Conservation (phyloP, 2,888 invertebrate genomes). For the Phortica magna region DNA sequence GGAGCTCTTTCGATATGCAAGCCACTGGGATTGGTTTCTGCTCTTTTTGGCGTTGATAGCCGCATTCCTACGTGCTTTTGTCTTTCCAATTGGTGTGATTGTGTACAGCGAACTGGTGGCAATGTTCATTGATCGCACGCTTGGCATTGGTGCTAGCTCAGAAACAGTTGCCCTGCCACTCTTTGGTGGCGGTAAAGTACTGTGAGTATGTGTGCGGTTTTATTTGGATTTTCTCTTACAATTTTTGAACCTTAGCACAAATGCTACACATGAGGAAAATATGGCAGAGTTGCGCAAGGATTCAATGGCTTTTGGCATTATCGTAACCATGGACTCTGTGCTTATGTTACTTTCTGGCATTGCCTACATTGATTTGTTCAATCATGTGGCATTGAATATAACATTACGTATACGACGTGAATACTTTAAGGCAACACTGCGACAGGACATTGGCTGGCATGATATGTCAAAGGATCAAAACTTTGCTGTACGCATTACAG, state of each 20-base stretch:
- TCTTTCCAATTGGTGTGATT: conserved; percentile 83
- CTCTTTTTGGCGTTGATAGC: conserved; percentile 80
- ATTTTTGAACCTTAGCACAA: conserved; percentile 72
- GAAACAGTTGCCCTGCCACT: conserved; percentile 79
- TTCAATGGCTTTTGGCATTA: conserved; percentile 82
- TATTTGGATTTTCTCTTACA: neutral
- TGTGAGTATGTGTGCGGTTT: conserved; percentile 75
- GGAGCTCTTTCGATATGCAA: conserved; percentile 81
- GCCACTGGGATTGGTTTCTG: conserved; percentile 79
- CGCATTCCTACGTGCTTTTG: conserved; percentile 81
- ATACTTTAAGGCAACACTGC: conserved; percentile 82
- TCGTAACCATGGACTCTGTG: conserved; percentile 80
- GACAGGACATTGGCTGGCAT: conserved; percentile 87
- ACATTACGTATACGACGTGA: conserved; percentile 80
- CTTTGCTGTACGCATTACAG: conserved; percentile 85
- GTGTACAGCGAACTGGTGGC: conserved; percentile 85
- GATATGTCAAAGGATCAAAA: conserved; percentile 84
- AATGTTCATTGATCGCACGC: conserved; percentile 82
- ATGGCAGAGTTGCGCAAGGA: conserved; percentile 81
- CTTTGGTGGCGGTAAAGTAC: conserved; percentile 82
- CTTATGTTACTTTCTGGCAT: conserved; percentile 82
- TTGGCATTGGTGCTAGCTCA: conserved; percentile 80
- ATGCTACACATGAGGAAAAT: conserved; percentile 80
- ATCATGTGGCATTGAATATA: conserved; percentile 82
- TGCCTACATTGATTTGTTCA: conserved; percentile 83